Evolutionary conservation across 2,113 vertebrate species (phyloP).

Genomic region (Anoplopoma fimbria): DNA sequence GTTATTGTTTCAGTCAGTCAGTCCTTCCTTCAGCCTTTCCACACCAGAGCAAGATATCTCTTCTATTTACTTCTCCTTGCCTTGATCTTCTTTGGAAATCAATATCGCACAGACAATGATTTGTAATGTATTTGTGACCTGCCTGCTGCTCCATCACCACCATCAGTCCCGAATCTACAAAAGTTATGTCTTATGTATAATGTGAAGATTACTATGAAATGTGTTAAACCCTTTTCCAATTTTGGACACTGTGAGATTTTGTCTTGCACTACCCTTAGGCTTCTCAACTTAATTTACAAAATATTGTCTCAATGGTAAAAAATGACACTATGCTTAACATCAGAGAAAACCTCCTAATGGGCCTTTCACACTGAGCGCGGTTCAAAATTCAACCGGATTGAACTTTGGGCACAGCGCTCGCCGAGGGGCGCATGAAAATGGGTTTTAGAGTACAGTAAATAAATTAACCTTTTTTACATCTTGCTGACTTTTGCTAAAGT

Average conservation of each 20-base stretch:
- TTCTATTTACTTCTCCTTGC: background rate
- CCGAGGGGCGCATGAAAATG: background rate
- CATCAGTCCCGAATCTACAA: background rate
- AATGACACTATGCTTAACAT: background rate
- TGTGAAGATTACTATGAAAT: background rate
- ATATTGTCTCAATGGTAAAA: background rate
- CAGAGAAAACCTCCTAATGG: background rate
- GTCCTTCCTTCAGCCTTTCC: background rate
- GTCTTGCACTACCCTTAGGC: background rate
- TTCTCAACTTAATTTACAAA: background rate
- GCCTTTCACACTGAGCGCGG: background rate
- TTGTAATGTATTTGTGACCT: background rate
- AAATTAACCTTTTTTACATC: background rate
- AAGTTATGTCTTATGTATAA: background rate
- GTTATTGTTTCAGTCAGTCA: no score
- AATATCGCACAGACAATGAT: background rate
- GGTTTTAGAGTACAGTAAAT: background rate
- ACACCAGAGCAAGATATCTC: background rate
- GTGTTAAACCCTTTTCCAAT: background rate
- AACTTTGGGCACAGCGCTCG: background rate
- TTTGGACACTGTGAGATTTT: background rate
- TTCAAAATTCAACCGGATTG: background rate
- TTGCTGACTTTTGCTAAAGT: background rate
- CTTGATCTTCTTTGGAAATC: background rate
- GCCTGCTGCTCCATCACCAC: background rate